Evolutionary conservation across 2,888 invertebrate species (phyloP).

Genomic region (Acheta domesticus): DNA sequence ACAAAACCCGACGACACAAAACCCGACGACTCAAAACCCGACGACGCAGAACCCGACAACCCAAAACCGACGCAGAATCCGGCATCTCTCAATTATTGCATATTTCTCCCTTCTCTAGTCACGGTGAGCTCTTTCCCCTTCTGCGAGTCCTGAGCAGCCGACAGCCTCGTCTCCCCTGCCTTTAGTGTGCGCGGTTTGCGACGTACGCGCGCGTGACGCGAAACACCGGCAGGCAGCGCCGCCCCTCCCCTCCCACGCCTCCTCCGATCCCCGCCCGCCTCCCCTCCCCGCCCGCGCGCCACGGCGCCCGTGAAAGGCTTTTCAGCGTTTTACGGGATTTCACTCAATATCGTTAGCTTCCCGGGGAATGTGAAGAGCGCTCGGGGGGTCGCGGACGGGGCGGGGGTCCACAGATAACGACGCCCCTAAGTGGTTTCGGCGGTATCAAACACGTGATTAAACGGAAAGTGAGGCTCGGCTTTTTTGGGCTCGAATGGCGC

Average conservation of each 20-base stretch:
- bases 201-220: no score
- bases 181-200: not conserved
- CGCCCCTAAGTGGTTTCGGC: not conserved
- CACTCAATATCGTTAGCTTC: conserved; percentile 18
- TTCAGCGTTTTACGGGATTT: conserved; percentile 18
- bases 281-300: no score
- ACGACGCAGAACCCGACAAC: no score
- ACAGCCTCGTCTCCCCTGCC: not conserved
- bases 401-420: not conserved
- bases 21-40: no score
- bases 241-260: no score
- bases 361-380: not conserved
- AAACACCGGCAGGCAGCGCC: no score
- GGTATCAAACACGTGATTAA: not conserved
- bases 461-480: not conserved
- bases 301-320: not conserved
- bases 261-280: no score
- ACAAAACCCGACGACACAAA: no score
- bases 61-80: no score
- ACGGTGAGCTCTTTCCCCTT: not conserved
- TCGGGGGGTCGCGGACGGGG: not conserved
- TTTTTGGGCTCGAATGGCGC: not conserved
- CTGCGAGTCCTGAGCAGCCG: not conserved
- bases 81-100: no score
- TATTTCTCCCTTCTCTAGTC: no score